Base-by-base conservation (phyloP, 2,797 vertebrate genomes). In the Acridotheres tristis region DNA sequence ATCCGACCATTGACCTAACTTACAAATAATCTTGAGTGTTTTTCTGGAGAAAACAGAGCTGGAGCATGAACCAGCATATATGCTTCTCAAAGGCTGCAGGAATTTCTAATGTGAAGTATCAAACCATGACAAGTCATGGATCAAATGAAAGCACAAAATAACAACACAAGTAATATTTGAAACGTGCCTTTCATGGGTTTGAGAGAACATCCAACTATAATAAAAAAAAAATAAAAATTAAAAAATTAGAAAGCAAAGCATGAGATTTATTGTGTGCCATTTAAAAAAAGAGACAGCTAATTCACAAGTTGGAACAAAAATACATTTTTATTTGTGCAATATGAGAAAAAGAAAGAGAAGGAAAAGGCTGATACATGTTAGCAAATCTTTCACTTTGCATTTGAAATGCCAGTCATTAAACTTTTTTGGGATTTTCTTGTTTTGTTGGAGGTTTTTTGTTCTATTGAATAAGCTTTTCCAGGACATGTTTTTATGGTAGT, bases 401-500 rank as follows among this genome's bases (percentile, higher is more conserved):
- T 58, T 85, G 29, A 89, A 91, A 34, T 0, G 5, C 16, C 3
- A 27, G 11, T 43, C 32, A 25, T 4, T 34, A 14, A 1, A 4
- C 3, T 66, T 77, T 16, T 14, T 0, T 0, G 13, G 17, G 7
- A 0, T 3, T 76, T 71, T 50, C 11, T 21, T 40, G 11, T 22
- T 54, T 74, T 23, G 1, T 59, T 57, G 13, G 5, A 12, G 0
- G 0, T 1, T 13, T 40, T 53, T 30, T 50, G 3, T 57, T n/a
- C n/a, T 73, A 20, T 17, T 8, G 19, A 83, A 48, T 8, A 48
- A 51, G 21, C 0, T 62, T 88, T 66, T 62, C 11, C 11, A 69
- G 69, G 4, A 34, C 1, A 34, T 26, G 4, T 5, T 77, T 80
- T 61, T 34, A 32, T 30, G 19, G 3, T 86, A 57, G 42, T 0